Base-by-base conservation (phyloP, 2,113 vertebrate genomes). In the Lamprologus sp. region DNA sequence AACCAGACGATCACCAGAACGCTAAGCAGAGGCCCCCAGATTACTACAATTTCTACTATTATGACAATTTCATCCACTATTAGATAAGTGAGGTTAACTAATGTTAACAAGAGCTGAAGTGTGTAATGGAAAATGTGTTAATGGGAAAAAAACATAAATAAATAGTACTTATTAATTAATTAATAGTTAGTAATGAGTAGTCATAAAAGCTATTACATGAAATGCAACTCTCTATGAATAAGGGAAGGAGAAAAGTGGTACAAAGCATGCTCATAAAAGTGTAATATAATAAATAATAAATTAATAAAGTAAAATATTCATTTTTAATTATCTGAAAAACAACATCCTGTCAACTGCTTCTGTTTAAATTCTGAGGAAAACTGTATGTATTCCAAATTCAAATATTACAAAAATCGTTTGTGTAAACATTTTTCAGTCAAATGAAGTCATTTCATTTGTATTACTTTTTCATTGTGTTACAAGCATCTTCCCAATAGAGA, bases 291-390 rank as follows among this genome's bases (percentile, higher is more conserved):
- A 54, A 79, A 33, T 60, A 60, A 60, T 60, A 33, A 33, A 11
- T 10, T 33, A 60, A 60, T 60, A 60, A 60, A 33, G 28, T 33
- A 60, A 33, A 33, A 60, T 33, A 19, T 60, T 60, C 15, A 2
- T 11, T 4, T 6, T 65, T 33, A 65, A 35, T 75, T 15, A 7
- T 86, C 56, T 86, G 86, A 84, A 86, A 84, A 65, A 85, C 15
- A 89, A 89, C 65, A 91, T 70, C 17, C 81, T 86, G 73, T 65
- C 49, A 60, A 51, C 13, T 19, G 68, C 45, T 82, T 40, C 10
- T 58, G 23, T 23, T 53, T 23, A 70, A 42, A 73, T 35, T 33
- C 12, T 58, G 53, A 56, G 81, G 40, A 84, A 89, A 82, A 35
- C 49, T 79, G 47, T 47, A 11, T 40, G 37, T 33, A 12, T 35